phyloP scores from a whole-genome alignment of 2,113 vertebrate species.

The Phalacrocorax pelagicus region DNA sequence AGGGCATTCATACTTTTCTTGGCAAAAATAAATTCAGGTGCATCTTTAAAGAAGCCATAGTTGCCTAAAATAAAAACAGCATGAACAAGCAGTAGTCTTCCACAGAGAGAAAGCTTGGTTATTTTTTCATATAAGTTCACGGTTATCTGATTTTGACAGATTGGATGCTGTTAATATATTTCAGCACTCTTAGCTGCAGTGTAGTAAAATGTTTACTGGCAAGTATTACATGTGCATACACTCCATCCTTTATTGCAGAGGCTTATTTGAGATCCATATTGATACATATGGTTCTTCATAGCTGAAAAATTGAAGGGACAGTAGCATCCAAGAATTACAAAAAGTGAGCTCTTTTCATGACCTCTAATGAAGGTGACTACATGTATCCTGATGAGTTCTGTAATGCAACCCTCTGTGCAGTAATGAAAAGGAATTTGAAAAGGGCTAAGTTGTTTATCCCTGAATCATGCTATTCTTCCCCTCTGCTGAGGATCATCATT shows the following conservation, averaged over 20 bases:
- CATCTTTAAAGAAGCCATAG: not conserved
- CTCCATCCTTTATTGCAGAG: not conserved
- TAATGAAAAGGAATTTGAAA: not conserved
- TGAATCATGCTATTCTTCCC: not conserved
- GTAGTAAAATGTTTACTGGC: not conserved
- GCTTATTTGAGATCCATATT: not conserved
- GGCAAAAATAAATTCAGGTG: not conserved
- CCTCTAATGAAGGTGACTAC: not conserved
- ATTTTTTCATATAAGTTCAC: not conserved
- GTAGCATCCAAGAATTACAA: not conserved
- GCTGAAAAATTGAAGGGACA: not conserved
- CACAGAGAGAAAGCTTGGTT: not conserved
- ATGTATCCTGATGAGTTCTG: not conserved
- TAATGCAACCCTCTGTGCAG: not conserved
- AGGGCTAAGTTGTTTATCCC: not conserved
- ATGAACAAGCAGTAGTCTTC: not conserved
- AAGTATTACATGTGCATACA: not conserved
- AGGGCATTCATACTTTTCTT: not conserved
- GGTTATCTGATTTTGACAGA: not conserved
- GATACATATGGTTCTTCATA: not conserved
- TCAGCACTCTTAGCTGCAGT: not conserved
- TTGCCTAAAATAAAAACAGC: not conserved
- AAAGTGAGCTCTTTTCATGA: not conserved
- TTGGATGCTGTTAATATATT: not conserved
- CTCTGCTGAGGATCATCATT: not conserved